Conservation (phyloP, 2,113 vertebrate species). For the Aptenodytes patagonicus region DNA sequence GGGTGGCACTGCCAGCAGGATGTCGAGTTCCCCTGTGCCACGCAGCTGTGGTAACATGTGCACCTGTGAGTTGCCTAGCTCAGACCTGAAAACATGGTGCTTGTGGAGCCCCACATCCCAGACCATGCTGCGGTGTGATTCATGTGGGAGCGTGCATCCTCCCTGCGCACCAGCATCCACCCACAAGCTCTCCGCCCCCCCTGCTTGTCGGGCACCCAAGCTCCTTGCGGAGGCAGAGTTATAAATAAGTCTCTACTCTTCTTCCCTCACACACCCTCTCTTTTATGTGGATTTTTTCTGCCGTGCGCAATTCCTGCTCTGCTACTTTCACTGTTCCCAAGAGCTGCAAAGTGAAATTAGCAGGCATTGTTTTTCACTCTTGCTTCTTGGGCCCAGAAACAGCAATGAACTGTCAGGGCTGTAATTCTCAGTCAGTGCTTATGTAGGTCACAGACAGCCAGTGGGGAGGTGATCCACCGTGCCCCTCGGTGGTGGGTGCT, state of each 20-base stretch:
- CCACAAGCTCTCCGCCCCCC: rapidly evolving
- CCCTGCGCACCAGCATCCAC: rapidly evolving
- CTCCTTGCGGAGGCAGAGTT: neutral
- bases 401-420: neutral
- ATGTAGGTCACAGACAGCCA: neutral
- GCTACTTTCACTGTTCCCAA: neutral
- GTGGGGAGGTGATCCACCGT: neutral
- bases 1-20: neutral
- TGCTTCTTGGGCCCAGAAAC: neutral
- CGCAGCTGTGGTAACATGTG: rapidly evolving
- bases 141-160: rapidly evolving
- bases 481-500: neutral
- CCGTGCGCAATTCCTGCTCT: neutral
- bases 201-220: neutral
- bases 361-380: neutral
- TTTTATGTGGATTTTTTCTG: neutral
- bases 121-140: rapidly evolving
- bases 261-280: neutral
- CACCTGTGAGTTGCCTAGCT: neutral
- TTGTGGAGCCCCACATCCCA: rapidly evolving
- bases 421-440: neutral
- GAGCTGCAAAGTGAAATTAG: neutral
- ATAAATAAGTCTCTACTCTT: neutral
- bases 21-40: rapidly evolving
- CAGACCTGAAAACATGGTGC: rapidly evolving